phyloP scores from a whole-genome alignment of 2,113 vertebrate species.

The Lucifuga dentata region DNA sequence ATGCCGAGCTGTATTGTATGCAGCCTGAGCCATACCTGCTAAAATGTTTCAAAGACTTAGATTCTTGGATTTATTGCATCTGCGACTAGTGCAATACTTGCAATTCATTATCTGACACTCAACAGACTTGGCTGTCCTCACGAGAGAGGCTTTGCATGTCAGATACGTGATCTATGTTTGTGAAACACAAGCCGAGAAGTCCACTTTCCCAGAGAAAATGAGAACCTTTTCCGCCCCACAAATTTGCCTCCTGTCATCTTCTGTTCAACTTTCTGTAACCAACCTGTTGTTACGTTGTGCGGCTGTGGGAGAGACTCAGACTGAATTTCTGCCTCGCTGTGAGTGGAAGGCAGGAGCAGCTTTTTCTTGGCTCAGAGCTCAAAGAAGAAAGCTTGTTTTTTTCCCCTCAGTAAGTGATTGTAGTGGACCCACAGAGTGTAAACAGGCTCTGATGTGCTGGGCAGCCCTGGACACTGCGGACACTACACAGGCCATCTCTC shows the following conservation, averaged over 20 bases:
- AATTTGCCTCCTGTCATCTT: slow-evolving; percentile 67
- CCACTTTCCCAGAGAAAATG: slow-evolving; percentile 55
- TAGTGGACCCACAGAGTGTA: slow-evolving; percentile 74
- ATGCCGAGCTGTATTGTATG: slow-evolving; percentile 10
- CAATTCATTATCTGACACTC: slow-evolving; percentile 17
- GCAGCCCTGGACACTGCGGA: slow-evolving; percentile 54
- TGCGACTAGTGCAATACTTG: slow-evolving; percentile 20
- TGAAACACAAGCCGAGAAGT: slow-evolving; percentile 28
- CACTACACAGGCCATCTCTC: slow-evolving; percentile 55
- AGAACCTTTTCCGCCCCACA: slow-evolving; percentile 29
- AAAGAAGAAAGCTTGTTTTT: slow-evolving; percentile 79
- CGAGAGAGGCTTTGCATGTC: slow-evolving; percentile 26
- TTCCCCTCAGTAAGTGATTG: slow-evolving; percentile 79
- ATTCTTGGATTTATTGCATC: slow-evolving; percentile 14
- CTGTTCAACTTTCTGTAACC: slow-evolving; percentile 38
- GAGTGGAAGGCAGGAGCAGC: slow-evolving; percentile 59
- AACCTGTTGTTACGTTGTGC: slow-evolving; percentile 56
- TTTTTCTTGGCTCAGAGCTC: slow-evolving; percentile 78
- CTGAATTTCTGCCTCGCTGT: slow-evolving; percentile 48
- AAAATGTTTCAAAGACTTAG: slow-evolving; percentile 5
- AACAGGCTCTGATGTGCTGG: slow-evolving; percentile 73
- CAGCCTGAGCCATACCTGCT: slow-evolving; percentile 32
- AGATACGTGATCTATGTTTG: slow-evolving; percentile 40
- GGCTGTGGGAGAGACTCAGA: slow-evolving; percentile 61
- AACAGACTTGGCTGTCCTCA: slow-evolving; percentile 4